These are phyloP conservation scores for Scalopus aquaticus DNA, from an alignment of 2,113 vertebrate species.

Conservation along the genomic window DNA sequence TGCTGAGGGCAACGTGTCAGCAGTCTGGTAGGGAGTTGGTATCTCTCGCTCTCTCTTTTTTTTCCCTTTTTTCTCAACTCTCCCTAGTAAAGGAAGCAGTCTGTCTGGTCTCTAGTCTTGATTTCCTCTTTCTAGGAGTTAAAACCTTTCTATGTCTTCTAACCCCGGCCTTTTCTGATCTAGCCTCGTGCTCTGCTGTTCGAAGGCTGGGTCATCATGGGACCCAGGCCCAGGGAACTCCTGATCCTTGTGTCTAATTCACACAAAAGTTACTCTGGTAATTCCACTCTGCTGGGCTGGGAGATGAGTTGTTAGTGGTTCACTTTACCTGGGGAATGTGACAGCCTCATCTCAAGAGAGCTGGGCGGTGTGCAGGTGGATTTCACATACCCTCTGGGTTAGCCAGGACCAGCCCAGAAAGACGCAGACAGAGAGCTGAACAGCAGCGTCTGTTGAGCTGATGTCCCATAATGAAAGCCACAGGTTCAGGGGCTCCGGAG, in stretches of 20 bases:
- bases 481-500: neutral
- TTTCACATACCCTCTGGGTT: neutral
- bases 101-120: neutral
- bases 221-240: neutral
- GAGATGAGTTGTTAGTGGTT: neutral
- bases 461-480: neutral
- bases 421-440: too few relatives aligned
- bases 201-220: neutral
- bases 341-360: neutral
- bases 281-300: neutral
- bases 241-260: neutral
- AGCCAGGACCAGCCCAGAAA: neutral
- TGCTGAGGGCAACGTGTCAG: too few relatives aligned
- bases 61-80: neutral
- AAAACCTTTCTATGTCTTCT: neutral
- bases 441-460: neutral
- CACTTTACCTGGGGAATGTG: neutral
- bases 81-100: neutral
- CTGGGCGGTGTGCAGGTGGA: neutral
- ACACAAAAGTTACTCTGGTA: neutral
- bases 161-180: neutral
- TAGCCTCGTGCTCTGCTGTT: neutral
- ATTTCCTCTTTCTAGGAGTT: neutral
- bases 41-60: fast-evolving
- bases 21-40: too few relatives aligned